phyloP scores from a whole-genome alignment of 2,797 vertebrate species.

The Sebastolobus altivelis region DNA sequence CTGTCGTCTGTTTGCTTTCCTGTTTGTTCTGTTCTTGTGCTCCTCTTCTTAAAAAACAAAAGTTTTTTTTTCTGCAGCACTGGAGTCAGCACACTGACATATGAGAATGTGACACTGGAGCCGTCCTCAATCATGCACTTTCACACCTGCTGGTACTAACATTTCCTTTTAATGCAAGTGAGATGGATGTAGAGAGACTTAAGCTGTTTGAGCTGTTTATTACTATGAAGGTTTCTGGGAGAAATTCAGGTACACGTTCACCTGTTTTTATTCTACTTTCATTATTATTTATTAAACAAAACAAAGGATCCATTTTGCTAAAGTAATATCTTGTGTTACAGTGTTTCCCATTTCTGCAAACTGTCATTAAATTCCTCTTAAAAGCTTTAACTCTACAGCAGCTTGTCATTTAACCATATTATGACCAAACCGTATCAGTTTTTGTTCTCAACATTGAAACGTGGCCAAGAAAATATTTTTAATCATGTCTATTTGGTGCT shows the following conservation, averaged over 20 bases:
- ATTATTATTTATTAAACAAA: constrained; percentile 63
- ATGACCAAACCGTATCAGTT: not conserved
- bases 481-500: not conserved
- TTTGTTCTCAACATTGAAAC: not conserved
- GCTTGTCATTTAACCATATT: not conserved
- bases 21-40: constrained; percentile 10
- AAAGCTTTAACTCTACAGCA: constrained; percentile 2
- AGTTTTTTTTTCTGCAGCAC: constrained; percentile 25
- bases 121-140: constrained; percentile 41
- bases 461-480: not conserved
- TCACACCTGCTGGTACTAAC: constrained; percentile 41
- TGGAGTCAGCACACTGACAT: constrained; percentile 47
- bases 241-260: constrained; percentile 18
- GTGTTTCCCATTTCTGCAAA: not conserved
- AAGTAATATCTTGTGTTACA: constrained; percentile 14
- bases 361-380: not conserved
- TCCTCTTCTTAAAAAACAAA: not conserved
- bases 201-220: constrained; percentile 19
- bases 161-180: constrained; percentile 21
- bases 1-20: constrained; percentile 7
- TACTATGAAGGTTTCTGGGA: constrained; percentile 1
- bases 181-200: constrained; percentile 7
- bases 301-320: not conserved
- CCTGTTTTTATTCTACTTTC: constrained; percentile 41
- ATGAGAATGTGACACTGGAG: constrained; percentile 30